phyloP scores from a whole-genome alignment of 1,140 invertebrate species.

The Penaeus indicus region DNA sequence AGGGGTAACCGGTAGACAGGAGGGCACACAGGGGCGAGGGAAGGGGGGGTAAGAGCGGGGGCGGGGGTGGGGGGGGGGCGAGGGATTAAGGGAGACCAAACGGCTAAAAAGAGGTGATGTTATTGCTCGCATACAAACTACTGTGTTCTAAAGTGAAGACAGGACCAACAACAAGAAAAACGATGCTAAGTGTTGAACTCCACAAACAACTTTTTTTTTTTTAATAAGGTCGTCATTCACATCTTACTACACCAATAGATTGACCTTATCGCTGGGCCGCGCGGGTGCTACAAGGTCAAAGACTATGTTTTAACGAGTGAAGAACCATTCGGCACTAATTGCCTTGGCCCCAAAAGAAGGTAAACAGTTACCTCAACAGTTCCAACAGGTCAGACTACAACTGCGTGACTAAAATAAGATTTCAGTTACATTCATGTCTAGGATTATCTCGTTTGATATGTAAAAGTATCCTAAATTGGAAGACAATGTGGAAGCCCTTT shows the following conservation, averaged over 20 bases:
- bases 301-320: slow-evolving; percentile 18
- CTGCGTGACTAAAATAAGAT: background rate
- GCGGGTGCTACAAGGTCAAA: background rate
- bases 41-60: background rate
- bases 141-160: slow-evolving; percentile 58
- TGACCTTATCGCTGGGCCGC: no score
- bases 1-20: no score
- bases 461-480: slow-evolving; percentile 56
- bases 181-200: slow-evolving; percentile 37
- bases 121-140: slow-evolving; percentile 63
- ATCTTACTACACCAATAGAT: no score
- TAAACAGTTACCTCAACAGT: slow-evolving; percentile 12
- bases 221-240: no score
- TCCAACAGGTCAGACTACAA: background rate
- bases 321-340: slow-evolving; percentile 41
- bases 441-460: slow-evolving; percentile 54
- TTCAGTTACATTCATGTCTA: background rate
- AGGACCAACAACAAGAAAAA: slow-evolving; percentile 59
- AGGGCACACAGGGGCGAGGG: background rate
- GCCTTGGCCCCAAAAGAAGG: slow-evolving; percentile 55
- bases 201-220: no score
- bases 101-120: slow-evolving; percentile 47
- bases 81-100: background rate
- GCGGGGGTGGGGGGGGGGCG: background rate
- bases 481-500: slow-evolving; percentile 58